Percentiles rank a stretch among this genome's conserved stretches.
phyloP scores from a whole-genome alignment of 2,797 vertebrate genomes.

The Anableps anableps region DNA sequence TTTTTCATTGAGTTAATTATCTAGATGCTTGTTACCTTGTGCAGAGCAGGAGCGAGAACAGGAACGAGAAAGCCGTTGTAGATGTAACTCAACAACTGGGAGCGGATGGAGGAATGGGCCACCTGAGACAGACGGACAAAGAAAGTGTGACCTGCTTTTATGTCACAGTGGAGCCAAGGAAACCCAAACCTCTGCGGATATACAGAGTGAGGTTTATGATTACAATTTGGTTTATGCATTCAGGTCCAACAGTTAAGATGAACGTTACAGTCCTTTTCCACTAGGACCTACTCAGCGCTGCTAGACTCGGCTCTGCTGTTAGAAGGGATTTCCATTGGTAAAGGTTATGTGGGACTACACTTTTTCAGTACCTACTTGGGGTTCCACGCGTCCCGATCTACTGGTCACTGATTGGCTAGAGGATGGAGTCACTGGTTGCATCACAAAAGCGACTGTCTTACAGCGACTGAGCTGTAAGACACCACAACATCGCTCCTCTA shows the following conservation, averaged over 20 bases:
- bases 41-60: slow-evolving; percentile 94
- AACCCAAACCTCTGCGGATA: background rate
- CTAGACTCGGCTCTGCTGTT: no score
- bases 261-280: background rate
- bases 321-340: no score
- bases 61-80: slow-evolving; percentile 97
- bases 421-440: no score
- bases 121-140: slow-evolving; percentile 75
- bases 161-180: background rate
- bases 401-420: no score
- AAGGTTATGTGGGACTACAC: no score
- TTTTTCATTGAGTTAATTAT: background rate
- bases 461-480: no score
- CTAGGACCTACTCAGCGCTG: background rate
- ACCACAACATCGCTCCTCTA: no score
- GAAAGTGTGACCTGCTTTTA: background rate
- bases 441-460: no score
- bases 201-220: background rate
- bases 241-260: background rate
- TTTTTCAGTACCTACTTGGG: no score
- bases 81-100: slow-evolving; percentile 93
- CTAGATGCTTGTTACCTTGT: slow-evolving; percentile 86
- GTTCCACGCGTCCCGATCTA: no score
- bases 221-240: background rate
- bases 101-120: slow-evolving; percentile 89